phyloP scores from a whole-genome alignment of 2,797 vertebrate genomes.

The Falco berigora region DNA sequence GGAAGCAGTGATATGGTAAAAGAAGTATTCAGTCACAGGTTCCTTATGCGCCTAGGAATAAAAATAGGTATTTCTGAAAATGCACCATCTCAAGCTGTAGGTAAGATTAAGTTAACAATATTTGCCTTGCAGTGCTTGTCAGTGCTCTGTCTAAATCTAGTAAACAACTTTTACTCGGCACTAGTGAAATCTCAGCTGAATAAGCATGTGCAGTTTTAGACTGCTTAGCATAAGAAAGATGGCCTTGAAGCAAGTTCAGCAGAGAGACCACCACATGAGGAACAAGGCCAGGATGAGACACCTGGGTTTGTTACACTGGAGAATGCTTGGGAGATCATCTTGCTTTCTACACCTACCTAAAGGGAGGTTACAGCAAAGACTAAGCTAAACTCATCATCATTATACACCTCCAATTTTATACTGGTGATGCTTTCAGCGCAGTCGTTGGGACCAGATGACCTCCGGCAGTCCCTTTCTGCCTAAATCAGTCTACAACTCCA shows the following conservation, averaged over 20 bases:
- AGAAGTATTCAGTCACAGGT: neutral
- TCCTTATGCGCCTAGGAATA: neutral
- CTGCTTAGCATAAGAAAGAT: neutral
- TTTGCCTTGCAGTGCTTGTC: neutral
- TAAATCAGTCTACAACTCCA: neutral
- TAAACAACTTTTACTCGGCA: neutral
- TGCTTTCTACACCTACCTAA: neutral
- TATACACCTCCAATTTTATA: neutral
- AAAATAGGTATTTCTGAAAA: neutral
- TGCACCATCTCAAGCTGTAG: neutral
- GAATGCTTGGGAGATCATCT: neutral
- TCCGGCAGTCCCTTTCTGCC: neutral
- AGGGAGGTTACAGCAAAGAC: neutral
- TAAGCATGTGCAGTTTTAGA: fast-evolving
- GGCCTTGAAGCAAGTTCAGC: neutral
- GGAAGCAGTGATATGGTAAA: neutral
- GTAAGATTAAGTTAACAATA: neutral
- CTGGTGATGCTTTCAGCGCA: neutral
- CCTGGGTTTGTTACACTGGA: neutral
- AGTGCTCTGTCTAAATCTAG: neutral
- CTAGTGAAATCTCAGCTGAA: neutral
- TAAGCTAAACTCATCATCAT: neutral
- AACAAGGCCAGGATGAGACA: neutral
- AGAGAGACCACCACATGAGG: neutral
- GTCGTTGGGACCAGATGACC: neutral